Evolutionary conservation across 2,113 vertebrate species (phyloP).

Genomic region (Malurus alboscapulatus): DNA sequence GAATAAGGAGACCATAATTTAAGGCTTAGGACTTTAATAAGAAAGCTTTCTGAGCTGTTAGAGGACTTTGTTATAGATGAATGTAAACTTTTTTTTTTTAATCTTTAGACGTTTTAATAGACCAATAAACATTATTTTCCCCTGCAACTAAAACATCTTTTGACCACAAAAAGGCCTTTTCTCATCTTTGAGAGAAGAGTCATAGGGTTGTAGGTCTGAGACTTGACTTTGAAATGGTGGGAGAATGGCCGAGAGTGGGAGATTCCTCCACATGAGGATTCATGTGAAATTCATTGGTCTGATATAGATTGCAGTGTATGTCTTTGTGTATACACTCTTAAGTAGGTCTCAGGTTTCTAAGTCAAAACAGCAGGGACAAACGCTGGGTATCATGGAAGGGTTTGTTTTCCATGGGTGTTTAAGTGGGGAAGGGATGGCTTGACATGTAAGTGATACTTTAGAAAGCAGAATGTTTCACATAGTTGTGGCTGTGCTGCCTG

Average conservation of each 20-base stretch:
- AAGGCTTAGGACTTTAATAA: background rate
- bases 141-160: background rate
- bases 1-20: background rate
- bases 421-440: background rate
- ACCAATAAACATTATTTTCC: background rate
- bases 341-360: background rate
- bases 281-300: background rate
- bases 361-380: background rate
- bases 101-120: background rate
- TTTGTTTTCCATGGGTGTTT: background rate
- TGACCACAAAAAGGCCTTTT: background rate
- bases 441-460: background rate
- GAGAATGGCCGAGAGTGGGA: background rate
- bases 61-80: background rate
- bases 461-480: constrained; percentile 22
- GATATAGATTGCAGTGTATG: background rate
- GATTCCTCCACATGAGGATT: background rate
- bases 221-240: background rate
- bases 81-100: background rate
- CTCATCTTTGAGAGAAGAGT: background rate
- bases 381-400: background rate
- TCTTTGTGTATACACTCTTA: background rate
- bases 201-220: background rate
- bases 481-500: background rate
- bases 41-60: background rate